These are phyloP conservation scores for Saccostrea echinata DNA, from an alignment of 1,140 invertebrate species.

Conservation along the genomic window DNA sequence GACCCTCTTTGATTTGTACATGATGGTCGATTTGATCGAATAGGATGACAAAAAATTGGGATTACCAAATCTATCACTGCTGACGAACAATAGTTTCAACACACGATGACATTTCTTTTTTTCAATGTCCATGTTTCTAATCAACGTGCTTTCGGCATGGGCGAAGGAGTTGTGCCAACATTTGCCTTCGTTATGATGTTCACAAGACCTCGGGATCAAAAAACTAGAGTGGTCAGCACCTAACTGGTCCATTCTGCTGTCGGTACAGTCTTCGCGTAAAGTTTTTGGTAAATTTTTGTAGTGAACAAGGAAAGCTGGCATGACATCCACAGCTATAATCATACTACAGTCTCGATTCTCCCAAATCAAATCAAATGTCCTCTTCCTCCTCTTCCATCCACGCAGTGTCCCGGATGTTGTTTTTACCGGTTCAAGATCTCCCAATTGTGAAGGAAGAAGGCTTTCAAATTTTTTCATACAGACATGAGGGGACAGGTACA, in stretches of 20 bases:
- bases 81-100: not conserved
- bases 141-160: not conserved
- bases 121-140: not conserved
- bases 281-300: conserved; percentile 2
- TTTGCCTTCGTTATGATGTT: conserved; percentile 7
- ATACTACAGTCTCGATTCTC: not conserved
- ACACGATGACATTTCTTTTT: conserved; percentile 30
- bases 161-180: conserved; percentile 23
- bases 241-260: not conserved
- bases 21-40: not conserved
- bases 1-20: conserved; percentile 6
- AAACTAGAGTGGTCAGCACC: not conserved
- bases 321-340: not conserved
- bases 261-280: not conserved
- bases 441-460: not conserved
- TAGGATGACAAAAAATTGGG: not conserved
- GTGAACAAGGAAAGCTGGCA: not conserved
- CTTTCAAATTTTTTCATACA: conserved; percentile 7
- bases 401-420: not conserved
- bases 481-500: not conserved
- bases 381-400: conserved; percentile 4
- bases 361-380: conserved; percentile 4
- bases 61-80: not conserved
- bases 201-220: not conserved
- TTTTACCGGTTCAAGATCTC: not conserved